Conservation (phyloP, 2,113 vertebrate genomes). For the Isurus oxyrinchus region DNA sequence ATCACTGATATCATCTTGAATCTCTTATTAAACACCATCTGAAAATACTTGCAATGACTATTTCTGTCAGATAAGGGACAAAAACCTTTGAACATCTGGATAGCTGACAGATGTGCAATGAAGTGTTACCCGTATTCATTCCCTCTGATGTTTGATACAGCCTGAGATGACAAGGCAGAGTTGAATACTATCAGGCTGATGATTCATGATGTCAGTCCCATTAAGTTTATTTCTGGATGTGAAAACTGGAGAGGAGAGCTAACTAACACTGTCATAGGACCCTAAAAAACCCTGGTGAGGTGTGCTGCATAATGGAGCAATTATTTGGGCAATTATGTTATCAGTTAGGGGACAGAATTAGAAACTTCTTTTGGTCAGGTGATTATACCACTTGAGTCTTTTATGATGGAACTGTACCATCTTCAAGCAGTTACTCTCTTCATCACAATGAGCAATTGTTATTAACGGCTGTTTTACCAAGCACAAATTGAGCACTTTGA, state of each 20-base stretch:
- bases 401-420: neutral
- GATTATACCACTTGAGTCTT: neutral
- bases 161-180: neutral
- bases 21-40: neutral
- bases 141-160: neutral
- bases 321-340: neutral
- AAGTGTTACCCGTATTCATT: neutral
- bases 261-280: neutral
- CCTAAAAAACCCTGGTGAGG: neutral
- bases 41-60: neutral
- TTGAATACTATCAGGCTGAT: neutral
- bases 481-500: neutral
- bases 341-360: constrained; percentile 1
- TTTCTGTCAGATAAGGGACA: neutral
- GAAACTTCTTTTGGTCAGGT: constrained; percentile 4
- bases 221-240: neutral
- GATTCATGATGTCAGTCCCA: neutral
- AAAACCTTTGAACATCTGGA: neutral
- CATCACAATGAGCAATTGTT: neutral
- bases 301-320: neutral
- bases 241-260: neutral
- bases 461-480: neutral
- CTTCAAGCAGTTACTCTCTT: neutral
- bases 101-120: neutral
- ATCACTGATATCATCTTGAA: neutral